Evolutionary conservation across 64 coral and sea anemone species (phyloP).

Genomic region (Anthopleura sola): DNA sequence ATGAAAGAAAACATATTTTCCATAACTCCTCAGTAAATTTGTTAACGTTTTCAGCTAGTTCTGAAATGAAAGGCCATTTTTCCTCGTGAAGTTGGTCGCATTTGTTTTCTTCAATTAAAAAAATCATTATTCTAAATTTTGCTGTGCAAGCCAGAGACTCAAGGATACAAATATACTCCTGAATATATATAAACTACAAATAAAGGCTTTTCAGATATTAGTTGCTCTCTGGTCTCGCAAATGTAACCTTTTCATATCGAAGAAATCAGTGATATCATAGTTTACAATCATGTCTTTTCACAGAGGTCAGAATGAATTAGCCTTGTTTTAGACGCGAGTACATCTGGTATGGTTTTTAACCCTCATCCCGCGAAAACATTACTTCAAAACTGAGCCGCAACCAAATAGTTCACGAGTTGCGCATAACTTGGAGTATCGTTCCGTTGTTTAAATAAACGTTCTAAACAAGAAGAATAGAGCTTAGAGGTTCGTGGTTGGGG

Average conservation of each 20-base stretch:
- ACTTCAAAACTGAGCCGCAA: background rate
- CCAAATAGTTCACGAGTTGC: background rate
- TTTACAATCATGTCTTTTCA: background rate
- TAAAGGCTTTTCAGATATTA: too few relatives aligned
- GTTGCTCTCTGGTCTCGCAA: background rate
- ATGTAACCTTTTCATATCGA: background rate
- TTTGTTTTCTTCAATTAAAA: too few relatives aligned
- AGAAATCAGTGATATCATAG: background rate
- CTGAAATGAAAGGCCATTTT: too few relatives aligned
- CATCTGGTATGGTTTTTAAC: background rate
- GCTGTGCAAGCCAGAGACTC: too few relatives aligned
- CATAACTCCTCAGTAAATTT: too few relatives aligned
- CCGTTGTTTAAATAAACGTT: constrained; percentile 5
- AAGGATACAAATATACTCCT: too few relatives aligned
- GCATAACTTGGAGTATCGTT: background rate
- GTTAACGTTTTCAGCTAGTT: too few relatives aligned
- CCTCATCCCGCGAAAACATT: background rate
- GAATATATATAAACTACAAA: too few relatives aligned
- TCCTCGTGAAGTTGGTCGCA: too few relatives aligned
- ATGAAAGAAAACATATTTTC: too few relatives aligned
- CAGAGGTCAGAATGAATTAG: background rate
- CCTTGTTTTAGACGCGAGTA: background rate
- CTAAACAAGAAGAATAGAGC: background rate
- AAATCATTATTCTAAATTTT: too few relatives aligned
- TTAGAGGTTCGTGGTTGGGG: background rate